Conservation (phyloP, 2,888 invertebrate species). For the Maniola hyperantus region DNA sequence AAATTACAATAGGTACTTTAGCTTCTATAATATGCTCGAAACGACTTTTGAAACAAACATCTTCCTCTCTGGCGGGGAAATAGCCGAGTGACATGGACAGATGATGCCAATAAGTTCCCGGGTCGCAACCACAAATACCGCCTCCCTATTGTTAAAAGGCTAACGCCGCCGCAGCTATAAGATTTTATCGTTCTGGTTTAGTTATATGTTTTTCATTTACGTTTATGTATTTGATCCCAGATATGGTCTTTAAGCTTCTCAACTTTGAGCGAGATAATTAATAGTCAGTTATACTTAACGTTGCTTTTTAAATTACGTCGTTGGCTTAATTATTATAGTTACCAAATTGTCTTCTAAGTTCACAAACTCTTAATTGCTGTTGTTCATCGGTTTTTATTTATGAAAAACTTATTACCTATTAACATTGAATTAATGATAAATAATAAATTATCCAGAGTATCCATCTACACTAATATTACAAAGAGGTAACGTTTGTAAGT, state of each 20-base stretch:
- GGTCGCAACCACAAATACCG: conserved; percentile 53
- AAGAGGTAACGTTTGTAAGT: no score
- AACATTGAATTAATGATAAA: no score
- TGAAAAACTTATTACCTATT: no score
- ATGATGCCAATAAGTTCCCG: conserved; percentile 72
- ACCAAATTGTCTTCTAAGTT: no score
- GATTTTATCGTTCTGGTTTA: conserved; percentile 34
- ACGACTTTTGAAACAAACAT: conserved; percentile 71
- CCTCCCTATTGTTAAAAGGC: conserved; percentile 38
- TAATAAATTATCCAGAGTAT: no score
- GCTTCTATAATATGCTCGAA: conserved; percentile 59
- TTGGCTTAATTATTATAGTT: no score
- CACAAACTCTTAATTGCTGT: no score
- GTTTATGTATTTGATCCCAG: neutral
- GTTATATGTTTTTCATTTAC: conserved; percentile 11
- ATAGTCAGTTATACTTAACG: no score
- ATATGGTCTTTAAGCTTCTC: neutral
- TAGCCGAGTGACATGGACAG: conserved; percentile 74
- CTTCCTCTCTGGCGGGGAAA: conserved; percentile 66
- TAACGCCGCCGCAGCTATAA: conserved; percentile 27
- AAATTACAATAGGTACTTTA: conserved; percentile 44
- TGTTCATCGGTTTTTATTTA: no score
- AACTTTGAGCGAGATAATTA: neutral
- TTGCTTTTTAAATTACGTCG: no score
- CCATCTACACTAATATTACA: no score